A percentile compares a stretch with the other conserved stretches of the same genome.
Evolutionary conservation across 2,113 vertebrate genomes (phyloP).

Genomic region (Rhadina sibilatrix): DNA sequence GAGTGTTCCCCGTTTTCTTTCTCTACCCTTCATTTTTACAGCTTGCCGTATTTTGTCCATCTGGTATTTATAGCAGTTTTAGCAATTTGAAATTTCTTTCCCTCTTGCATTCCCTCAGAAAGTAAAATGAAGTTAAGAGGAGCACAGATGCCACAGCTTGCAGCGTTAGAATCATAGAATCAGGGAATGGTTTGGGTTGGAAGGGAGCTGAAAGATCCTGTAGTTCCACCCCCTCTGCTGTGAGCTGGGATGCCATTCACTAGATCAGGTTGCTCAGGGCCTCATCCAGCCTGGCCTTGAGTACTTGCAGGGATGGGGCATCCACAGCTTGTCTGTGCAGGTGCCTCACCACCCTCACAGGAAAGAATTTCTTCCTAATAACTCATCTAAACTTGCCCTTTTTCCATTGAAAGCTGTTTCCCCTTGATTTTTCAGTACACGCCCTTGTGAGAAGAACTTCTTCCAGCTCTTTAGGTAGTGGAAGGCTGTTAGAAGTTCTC

Average conservation of each 20-base stretch:
- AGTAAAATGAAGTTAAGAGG: neutral
- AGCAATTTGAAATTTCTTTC: neutral
- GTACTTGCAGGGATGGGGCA: neutral
- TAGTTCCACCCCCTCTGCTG: neutral
- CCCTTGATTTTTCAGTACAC: neutral
- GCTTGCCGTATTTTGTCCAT: neutral
- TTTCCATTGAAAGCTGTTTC: rapidly evolving
- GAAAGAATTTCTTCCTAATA: neutral
- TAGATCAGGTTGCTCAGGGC: neutral
- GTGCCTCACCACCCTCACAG: neutral
- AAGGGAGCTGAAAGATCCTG: neutral
- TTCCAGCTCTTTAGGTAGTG: neutral
- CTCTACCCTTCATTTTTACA: neutral
- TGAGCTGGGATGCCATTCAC: neutral
- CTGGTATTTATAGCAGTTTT: conserved; percentile 15
- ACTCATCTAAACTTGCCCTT: neutral
- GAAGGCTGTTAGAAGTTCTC: neutral
- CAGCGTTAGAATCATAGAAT: neutral
- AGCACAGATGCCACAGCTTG: neutral
- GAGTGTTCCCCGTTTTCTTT: neutral
- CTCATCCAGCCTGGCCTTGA: neutral
- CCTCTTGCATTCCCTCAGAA: neutral
- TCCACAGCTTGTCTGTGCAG: rapidly evolving
- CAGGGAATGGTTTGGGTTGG: neutral
- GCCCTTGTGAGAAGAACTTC: neutral